Base-by-base conservation (phyloP, 2,888 invertebrate genomes). In the Himalopsyche kuldschensis region DNA sequence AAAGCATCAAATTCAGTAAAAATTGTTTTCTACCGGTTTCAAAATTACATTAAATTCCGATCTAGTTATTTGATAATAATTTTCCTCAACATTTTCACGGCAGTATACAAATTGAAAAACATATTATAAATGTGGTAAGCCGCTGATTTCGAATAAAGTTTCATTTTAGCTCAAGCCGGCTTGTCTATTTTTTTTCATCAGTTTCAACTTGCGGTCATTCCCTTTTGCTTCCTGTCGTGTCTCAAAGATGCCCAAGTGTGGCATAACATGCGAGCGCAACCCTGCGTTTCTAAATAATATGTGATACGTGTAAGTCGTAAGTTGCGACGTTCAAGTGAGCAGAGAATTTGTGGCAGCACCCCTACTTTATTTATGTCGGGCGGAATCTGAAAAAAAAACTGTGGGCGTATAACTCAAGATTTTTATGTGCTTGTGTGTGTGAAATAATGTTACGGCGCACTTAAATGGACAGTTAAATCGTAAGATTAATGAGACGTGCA, bases 331-430 rank as follows among this genome's bases (percentile, higher is more conserved):
- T 63, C 80, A 80, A 80, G 80, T 80, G 80, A 69, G n/a, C 55
- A 32, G 31, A 80, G 46, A 69, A 80, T 80, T 80, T 80, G 80
- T 80, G 63, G 63, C 32, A 30, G n/a, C 80, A 63, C 69, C 69
- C 69, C 24, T 27, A 30, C 80, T 32, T 80, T 80, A 80, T 80
- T 80, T 80, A 80, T 80, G 69, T 27, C 30, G 69, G 77, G 69
- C 31, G 55, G 35, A 63, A 31, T 69, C 69, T 27, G 30, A 27
- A 27, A 69, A 69, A 55, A 69, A 63, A 69, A 30, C 69, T 27
- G 69, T 69, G 30, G 69, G 69, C 69, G 69, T 69, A 30, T 69
- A 69, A 30, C 69, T 69, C 11, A 27, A 27, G 69, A 24, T 27
- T 69, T 69, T 69, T 69, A 24, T 69, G 15, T 27, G 69, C 24